Percentiles rank a stretch among this genome's conserved stretches.
phyloP scores from a whole-genome alignment of 1,140 invertebrate species.

The Drosophila bifasciata region DNA sequence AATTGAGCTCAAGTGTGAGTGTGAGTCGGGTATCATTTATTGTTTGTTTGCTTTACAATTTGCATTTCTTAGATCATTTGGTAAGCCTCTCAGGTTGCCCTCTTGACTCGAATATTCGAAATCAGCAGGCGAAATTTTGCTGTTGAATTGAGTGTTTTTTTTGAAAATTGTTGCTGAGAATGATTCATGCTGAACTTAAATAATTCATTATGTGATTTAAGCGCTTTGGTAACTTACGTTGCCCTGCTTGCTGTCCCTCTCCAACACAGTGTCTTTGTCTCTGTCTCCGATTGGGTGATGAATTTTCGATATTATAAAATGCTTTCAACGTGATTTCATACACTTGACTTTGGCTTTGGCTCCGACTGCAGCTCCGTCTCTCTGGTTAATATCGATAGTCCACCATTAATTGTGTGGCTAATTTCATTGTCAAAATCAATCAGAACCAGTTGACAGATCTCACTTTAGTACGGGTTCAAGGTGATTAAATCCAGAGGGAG shows the following conservation, averaged over 20 bases:
- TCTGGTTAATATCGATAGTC: conserved; percentile 12
- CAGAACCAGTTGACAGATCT: conserved; percentile 15
- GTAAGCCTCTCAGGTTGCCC: conserved; percentile 17
- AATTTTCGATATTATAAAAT: conserved; percentile 63
- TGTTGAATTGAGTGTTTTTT: conserved; percentile 34
- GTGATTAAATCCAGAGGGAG: conserved; percentile 18
- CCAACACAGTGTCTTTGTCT: conserved; percentile 17
- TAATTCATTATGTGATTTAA: conserved; percentile 76
- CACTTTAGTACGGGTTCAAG: conserved; percentile 23
- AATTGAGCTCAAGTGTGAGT: conserved; percentile 40
- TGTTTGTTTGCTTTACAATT: conserved; percentile 48
- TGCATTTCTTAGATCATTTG: conserved; percentile 66
- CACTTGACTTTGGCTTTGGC: neutral
- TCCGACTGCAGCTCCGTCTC: conserved; percentile 3
- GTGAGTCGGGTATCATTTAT: conserved; percentile 23
- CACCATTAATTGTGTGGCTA: conserved; percentile 31
- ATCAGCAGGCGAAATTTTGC: conserved; percentile 56
- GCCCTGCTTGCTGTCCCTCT: neutral
- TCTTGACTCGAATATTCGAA: conserved; percentile 1
- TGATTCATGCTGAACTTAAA: conserved; percentile 70
- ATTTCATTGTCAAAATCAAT: conserved; percentile 43
- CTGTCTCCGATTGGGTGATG: conserved; percentile 47
- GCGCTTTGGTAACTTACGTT: conserved; percentile 54
- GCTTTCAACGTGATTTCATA: conserved; percentile 67
- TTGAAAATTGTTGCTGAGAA: conserved; percentile 36